These are phyloP conservation scores for Muscicapa striata DNA, from an alignment of 2,797 vertebrate species.

Conservation along the genomic window DNA sequence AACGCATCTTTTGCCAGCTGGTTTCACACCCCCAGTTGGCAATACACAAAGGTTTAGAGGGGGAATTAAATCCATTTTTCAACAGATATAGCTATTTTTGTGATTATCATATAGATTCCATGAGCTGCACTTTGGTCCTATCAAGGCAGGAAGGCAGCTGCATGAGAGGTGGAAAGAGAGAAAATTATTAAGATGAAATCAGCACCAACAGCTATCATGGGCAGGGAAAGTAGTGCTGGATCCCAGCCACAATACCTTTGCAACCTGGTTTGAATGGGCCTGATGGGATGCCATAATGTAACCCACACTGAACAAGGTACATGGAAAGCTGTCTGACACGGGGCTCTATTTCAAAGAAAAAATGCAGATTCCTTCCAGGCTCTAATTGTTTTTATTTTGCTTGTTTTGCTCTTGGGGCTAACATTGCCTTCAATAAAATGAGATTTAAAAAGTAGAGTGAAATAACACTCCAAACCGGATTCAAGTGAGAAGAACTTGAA, in stretches of 20 bases:
- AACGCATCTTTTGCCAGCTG: conserved; percentile 64
- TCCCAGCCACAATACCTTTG: conserved; percentile 33
- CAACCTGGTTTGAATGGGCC: conserved; percentile 48
- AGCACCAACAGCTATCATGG: conserved; percentile 24
- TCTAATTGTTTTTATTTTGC: conserved; percentile 47
- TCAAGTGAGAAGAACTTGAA: neutral
- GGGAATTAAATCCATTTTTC: conserved; percentile 69
- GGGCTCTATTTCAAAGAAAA: conserved; percentile 23
- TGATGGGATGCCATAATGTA: conserved; percentile 40
- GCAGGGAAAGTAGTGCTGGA: neutral
- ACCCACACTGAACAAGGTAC: neutral
- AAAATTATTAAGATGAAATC: conserved; percentile 52
- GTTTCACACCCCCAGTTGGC: conserved; percentile 73
- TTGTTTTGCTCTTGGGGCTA: conserved; percentile 35
- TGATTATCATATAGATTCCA: conserved; percentile 66
- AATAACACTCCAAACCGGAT: conserved; percentile 1
- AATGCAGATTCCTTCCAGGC: conserved; percentile 7
- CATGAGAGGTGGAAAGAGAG: conserved; percentile 63
- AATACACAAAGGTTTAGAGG: conserved; percentile 66
- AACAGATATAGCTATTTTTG: conserved; percentile 65
- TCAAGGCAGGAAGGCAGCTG: conserved; percentile 63
- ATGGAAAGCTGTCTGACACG: conserved; percentile 4
- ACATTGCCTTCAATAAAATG: conserved; percentile 15
- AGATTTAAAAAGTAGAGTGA: conserved; percentile 1
- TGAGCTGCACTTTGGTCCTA: conserved; percentile 61